Conservation (phyloP, 2,797 vertebrate species). For the Alosa sapidissima region DNA sequence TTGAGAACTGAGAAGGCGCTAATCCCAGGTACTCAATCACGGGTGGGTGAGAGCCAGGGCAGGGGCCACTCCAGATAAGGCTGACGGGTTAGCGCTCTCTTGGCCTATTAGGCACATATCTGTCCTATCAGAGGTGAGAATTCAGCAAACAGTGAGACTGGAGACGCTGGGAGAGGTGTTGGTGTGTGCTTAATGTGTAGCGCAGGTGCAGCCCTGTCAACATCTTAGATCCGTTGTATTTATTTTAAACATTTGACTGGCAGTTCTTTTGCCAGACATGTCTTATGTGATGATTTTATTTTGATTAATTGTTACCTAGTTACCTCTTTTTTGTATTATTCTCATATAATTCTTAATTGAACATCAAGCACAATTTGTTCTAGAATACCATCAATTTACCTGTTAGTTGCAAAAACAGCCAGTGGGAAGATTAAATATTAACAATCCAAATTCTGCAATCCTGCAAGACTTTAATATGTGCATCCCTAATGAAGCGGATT, state of each 20-base stretch:
- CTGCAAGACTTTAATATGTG: slow-evolving; percentile 67
- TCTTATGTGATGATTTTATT: not conserved
- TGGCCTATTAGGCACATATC: not conserved
- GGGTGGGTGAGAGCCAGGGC: slow-evolving; percentile 50
- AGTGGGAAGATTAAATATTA: slow-evolving; percentile 77
- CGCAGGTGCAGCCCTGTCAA: not conserved
- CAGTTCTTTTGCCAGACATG: slow-evolving; percentile 5
- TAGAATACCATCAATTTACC: not conserved
- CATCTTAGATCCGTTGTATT: not conserved
- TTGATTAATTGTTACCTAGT: not conserved
- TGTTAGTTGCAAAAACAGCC: slow-evolving; percentile 1
- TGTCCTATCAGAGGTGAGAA: not conserved
- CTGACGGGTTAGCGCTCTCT: slow-evolving; percentile 39
- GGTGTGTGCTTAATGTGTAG: slow-evolving; percentile 10
- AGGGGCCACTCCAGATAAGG: slow-evolving; percentile 57
- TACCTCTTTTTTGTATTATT: not conserved
- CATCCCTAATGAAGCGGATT: slow-evolving; percentile 79
- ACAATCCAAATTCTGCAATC: slow-evolving; percentile 62
- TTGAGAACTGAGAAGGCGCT: slow-evolving; percentile 45
- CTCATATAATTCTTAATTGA: not conserved
- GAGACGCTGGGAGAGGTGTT: not conserved
- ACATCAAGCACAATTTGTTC: not conserved
- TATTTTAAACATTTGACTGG: slow-evolving; percentile 1
- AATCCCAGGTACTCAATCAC: slow-evolving; percentile 67
- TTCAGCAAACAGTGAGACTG: slow-evolving; percentile 1